A percentile compares a stretch with the other conserved stretches of the same genome.
These are phyloP conservation scores for Zalophus californianus DNA, from an alignment of 2,797 vertebrate genomes.

Conservation along the genomic window DNA sequence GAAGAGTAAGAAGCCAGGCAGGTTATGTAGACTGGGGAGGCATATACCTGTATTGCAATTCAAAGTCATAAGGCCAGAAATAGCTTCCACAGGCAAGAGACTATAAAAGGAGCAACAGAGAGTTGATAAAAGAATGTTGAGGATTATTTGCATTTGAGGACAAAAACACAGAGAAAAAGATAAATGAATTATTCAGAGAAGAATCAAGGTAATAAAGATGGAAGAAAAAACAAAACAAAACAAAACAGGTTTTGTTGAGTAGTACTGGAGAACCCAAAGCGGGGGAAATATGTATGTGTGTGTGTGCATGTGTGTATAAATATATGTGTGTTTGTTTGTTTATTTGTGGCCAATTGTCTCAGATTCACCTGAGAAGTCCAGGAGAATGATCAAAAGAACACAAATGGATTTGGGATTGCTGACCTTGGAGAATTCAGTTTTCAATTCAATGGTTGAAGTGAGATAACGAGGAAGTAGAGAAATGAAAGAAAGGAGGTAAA, in stretches of 20 bases:
- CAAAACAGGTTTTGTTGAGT: not conserved
- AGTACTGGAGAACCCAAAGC: not conserved
- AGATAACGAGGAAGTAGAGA: not conserved
- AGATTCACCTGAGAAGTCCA: not conserved
- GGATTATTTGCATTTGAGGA: not conserved
- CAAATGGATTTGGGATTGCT: not conserved
- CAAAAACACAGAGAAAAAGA: not conserved
- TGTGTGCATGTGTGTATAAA: not conserved
- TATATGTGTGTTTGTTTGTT: not conserved
- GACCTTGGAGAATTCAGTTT: constrained; percentile 20
- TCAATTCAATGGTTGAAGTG: not conserved
- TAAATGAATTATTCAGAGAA: not conserved
- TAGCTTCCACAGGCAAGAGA: not conserved
- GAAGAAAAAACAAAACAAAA: not conserved
- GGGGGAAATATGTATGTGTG: not conserved
- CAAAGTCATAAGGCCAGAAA: not conserved
- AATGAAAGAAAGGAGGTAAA: constrained; percentile 44
- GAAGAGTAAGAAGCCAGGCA: not conserved
- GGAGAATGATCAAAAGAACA: not conserved
- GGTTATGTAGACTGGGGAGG: not conserved
- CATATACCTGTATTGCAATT: not conserved
- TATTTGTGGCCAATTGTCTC: not conserved
- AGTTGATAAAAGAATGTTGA: not conserved
- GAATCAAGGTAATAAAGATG: not conserved
- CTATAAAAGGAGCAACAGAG: not conserved